Evolutionary conservation across 1,140 invertebrate species (phyloP).

Genomic region (Lasaia peninsularis): DNA sequence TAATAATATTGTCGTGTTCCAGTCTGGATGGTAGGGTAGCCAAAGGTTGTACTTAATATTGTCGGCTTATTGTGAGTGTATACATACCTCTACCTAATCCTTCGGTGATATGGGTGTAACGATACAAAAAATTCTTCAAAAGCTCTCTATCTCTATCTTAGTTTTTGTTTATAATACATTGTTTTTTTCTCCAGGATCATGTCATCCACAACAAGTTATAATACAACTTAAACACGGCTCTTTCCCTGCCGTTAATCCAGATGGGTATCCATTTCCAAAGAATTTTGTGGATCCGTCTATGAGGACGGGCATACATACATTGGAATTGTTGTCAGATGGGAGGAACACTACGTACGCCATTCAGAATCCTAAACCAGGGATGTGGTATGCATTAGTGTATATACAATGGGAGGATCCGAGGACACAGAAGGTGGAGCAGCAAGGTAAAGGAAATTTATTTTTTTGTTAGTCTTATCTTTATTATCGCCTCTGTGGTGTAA

Average conservation of each 20-base stretch:
- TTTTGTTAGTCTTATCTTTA: too few species aligned
- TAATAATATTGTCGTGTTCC: too few species aligned
- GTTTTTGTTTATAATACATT: too few species aligned
- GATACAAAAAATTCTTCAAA: too few species aligned
- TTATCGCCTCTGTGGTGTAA: too few species aligned
- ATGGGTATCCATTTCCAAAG: conserved; percentile 83
- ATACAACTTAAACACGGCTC: conserved; percentile 85
- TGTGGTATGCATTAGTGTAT: conserved; percentile 89
- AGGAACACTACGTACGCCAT: conserved; percentile 50
- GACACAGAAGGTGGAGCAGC: conserved; percentile 82
- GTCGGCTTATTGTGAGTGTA: too few species aligned
- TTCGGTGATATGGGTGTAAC: too few species aligned
- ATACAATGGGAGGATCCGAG: conserved; percentile 85
- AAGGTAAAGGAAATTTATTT: conserved; percentile 76
- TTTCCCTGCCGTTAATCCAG: conserved; percentile 86
- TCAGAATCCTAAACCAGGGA: conserved; percentile 81
- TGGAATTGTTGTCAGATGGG: conserved; percentile 55
- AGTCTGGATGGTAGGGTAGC: too few species aligned
- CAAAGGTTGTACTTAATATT: too few species aligned
- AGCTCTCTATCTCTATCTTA: too few species aligned
- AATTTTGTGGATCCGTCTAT: conserved; percentile 78
- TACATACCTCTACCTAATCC: too few species aligned
- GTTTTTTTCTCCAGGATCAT: conserved; percentile 71
- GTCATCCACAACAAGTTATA: conserved; percentile 78
- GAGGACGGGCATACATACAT: conserved; percentile 45